Percentiles rank a stretch among this genome's conserved stretches.
phyloP scores from a whole-genome alignment of 2,888 invertebrate genomes.

The Netelia fuscicornis region DNA sequence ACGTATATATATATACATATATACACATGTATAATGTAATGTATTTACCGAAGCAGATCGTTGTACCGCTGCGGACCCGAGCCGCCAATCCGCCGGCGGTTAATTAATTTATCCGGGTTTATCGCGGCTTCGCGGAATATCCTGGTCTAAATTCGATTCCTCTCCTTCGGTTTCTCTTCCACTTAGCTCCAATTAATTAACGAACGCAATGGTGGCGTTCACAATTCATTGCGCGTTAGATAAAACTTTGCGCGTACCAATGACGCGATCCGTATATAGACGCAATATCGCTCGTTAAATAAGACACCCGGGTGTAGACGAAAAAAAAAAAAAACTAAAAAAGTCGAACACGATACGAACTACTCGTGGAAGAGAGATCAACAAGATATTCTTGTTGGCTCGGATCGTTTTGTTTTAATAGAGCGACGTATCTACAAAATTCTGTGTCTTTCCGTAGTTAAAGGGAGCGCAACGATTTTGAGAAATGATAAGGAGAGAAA shows the following conservation, averaged over 20 bases:
- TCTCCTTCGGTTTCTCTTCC: conserved; percentile 59
- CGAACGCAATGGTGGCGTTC: conserved; percentile 50
- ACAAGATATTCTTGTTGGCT: not conserved
- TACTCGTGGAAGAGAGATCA: not conserved
- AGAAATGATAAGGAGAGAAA: not conserved
- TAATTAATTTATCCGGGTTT: conserved; percentile 68
- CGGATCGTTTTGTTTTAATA: not conserved
- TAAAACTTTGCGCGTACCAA: conserved; percentile 30
- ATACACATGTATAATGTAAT: not conserved
- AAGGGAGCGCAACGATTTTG: not conserved
- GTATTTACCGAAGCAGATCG: conserved; percentile 36
- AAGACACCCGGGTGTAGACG: not conserved
- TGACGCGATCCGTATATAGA: conserved; percentile 37
- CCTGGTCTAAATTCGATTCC: conserved; percentile 61
- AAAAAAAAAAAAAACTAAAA: conserved; percentile 11
- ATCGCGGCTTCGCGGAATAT: conserved; percentile 61
- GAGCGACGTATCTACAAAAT: not conserved
- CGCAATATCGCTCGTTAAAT: conserved; percentile 41
- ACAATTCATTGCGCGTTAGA: conserved; percentile 53
- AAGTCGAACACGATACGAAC: not conserved
- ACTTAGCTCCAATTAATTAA: conserved; percentile 67
- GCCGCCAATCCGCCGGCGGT: conserved; percentile 49
- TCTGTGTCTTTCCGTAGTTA: not conserved
- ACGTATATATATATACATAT: not conserved
- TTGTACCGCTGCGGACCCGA: conserved; percentile 31